Evolutionary conservation across 2,797 vertebrate species (phyloP).

Genomic region (Astyanax mexicanus): DNA sequence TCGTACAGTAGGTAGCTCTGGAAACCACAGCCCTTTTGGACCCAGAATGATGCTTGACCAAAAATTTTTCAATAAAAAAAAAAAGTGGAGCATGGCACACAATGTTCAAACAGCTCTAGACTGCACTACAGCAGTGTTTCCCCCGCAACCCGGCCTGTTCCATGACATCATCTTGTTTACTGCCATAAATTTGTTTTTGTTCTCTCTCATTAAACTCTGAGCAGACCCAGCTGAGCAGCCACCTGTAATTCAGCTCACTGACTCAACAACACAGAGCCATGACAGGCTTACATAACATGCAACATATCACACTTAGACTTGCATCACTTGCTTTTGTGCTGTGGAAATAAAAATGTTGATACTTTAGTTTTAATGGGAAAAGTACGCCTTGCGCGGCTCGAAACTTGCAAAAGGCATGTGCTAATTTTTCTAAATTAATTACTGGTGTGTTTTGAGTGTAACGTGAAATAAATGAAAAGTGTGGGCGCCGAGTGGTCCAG

Average conservation of each 20-base stretch:
- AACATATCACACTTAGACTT: background rate
- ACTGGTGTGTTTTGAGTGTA: too few species aligned
- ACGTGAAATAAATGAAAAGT: too few species aligned
- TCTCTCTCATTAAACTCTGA: constrained; percentile 62
- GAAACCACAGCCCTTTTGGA: constrained; percentile 36
- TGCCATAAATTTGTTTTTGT: constrained; percentile 63
- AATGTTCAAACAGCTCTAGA: constrained; percentile 25
- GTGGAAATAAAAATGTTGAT: too few species aligned
- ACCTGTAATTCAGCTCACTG: constrained; percentile 34
- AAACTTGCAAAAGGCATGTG: too few species aligned
- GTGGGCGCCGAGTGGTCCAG: too few species aligned
- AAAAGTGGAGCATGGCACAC: constrained; percentile 29
- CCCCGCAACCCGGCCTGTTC: constrained; percentile 47
- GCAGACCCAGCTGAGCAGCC: constrained; percentile 37
- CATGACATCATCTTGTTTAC: constrained; percentile 72
- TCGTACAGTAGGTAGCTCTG: constrained; percentile 39
- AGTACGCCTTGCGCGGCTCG: too few species aligned
- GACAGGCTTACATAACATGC: constrained; percentile 13
- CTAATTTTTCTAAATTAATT: too few species aligned
- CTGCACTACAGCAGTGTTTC: constrained; percentile 30
- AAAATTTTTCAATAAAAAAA: constrained; percentile 35
- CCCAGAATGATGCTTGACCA: constrained; percentile 44
- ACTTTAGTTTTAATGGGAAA: too few species aligned
- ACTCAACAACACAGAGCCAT: constrained; percentile 21
- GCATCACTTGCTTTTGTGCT: background rate